These are phyloP conservation scores for Pristionchus fissidentatus DNA, from an alignment of 2,888 invertebrate genomes.

Conservation along the genomic window DNA sequence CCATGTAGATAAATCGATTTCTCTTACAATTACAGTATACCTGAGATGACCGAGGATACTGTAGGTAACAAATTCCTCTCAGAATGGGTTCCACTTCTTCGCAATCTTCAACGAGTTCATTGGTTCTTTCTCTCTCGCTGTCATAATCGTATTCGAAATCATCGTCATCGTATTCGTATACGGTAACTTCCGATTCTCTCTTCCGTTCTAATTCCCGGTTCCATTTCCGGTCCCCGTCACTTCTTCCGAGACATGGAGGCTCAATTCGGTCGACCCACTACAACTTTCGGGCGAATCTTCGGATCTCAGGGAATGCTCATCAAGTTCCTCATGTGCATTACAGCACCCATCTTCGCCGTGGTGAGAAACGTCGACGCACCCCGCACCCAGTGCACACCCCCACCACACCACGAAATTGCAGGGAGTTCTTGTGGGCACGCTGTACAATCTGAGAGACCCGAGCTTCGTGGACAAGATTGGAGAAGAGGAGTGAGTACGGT, in stretches of 20 bases:
- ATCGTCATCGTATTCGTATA: conserved; percentile 56
- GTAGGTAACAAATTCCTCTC: not conserved
- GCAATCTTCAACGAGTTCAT: conserved; percentile 60
- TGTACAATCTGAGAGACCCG: not conserved
- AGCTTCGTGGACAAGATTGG: not conserved
- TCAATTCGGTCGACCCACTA: conserved; percentile 18
- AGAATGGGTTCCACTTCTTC: conserved; percentile 66
- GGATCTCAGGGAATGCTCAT: not conserved
- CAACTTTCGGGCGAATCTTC: not conserved
- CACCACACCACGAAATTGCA: not conserved
- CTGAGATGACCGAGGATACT: too few species aligned
- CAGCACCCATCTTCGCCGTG: conserved; percentile 7
- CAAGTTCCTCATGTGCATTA: not conserved
- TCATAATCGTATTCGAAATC: conserved; percentile 56
- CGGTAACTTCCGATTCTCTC: conserved; percentile 50
- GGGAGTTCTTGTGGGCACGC: not conserved
- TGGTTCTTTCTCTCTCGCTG: conserved; percentile 59
- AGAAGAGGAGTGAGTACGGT: not conserved
- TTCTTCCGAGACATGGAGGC: conserved; percentile 32
- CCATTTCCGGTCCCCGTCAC: conserved; percentile 7
- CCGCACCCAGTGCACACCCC: not conserved
- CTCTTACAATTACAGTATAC: too few species aligned
- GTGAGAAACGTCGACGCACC: not conserved
- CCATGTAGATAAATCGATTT: too few species aligned
- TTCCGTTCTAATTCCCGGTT: not conserved